Evolutionary conservation across 2,797 vertebrate species (phyloP), one percentile per base, ranked within the genome.

Genomic region (Acrossocheilus wenchowensis): DNA sequence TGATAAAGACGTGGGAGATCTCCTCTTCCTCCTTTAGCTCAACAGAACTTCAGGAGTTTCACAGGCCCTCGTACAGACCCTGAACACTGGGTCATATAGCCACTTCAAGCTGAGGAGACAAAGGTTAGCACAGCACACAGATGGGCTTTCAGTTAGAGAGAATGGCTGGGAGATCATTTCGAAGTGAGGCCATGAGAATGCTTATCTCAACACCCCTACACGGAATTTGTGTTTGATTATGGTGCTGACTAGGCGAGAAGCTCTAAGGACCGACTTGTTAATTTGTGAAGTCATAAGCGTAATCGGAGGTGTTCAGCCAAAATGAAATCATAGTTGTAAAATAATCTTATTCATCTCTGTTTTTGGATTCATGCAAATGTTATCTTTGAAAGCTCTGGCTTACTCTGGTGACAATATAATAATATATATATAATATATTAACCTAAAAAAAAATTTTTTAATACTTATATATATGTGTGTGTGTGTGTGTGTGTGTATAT

Each of bases 121-220:
- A 86, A 92, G 88, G 81, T 90, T 89, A 75, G 78, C 82, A 84
- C n/a, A 73, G 82, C 88, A 75, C 15, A 60, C 78, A 81, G 62
- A 87, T 19, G 71, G 17, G 6, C 71, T 4, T 88, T 81, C 60
- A 26, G 66, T 77, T 77, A 6, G 60, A 6, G 4, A 77, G 77
- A 79, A 82, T 69, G 90, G 89, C 85, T 88, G 87, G 89, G 15
- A 52, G 52, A 90, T 93, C 66, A 92, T 88, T 92, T 91, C 90
- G 78, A 89, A 91, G 23, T 7, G 86, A 73, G 84, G 85, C 84
- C 88, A 83, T 92, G 88, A 91, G 90, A 93, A 92, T 83, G 79
- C 39, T 68, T 73, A 83, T 86, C 45, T 90, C 74, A 86, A 48
- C 73, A 68, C 73, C 60, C 78, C 34, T 30, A 62, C 19, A 48